Evolutionary conservation across 2,113 vertebrate genomes (phyloP).

Genomic region (Sterrhoptilus dennistouni): DNA sequence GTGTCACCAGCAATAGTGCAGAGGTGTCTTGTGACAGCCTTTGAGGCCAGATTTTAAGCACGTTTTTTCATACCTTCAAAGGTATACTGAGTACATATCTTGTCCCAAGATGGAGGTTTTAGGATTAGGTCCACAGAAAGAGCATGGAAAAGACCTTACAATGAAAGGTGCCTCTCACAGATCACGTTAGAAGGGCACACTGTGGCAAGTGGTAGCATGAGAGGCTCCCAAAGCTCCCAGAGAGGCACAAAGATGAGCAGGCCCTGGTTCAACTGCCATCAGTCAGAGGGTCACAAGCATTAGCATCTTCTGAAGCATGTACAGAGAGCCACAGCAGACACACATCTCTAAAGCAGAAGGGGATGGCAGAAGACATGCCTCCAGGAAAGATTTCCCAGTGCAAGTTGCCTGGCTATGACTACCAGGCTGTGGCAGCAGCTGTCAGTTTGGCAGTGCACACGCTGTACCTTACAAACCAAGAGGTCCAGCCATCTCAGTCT

Average conservation of each 20-base stretch:
- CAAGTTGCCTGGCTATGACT: not conserved
- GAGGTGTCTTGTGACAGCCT: fast-evolving
- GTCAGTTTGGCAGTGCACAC: not conserved
- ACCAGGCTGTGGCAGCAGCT: not conserved
- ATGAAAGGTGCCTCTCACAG: fast-evolving
- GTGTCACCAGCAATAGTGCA: not conserved
- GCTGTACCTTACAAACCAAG: not conserved
- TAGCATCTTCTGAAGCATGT: not conserved
- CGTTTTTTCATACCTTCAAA: not conserved
- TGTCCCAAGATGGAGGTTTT: not conserved
- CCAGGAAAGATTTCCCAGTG: not conserved
- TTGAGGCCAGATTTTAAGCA: not conserved
- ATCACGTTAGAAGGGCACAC: fast-evolving
- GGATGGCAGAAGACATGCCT: not conserved
- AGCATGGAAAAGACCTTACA: not conserved
- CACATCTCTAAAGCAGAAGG: not conserved
- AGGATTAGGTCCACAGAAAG: not conserved
- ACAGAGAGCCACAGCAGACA: not conserved
- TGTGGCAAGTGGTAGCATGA: fast-evolving
- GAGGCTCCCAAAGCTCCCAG: not conserved
- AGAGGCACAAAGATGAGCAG: not conserved
- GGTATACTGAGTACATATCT: not conserved
- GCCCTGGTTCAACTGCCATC: not conserved
- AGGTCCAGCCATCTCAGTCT: not conserved
- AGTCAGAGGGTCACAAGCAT: not conserved